These are phyloP conservation scores for Coregonus suidteri DNA, from an alignment of 2,797 vertebrate genomes.

Conservation along the genomic window DNA sequence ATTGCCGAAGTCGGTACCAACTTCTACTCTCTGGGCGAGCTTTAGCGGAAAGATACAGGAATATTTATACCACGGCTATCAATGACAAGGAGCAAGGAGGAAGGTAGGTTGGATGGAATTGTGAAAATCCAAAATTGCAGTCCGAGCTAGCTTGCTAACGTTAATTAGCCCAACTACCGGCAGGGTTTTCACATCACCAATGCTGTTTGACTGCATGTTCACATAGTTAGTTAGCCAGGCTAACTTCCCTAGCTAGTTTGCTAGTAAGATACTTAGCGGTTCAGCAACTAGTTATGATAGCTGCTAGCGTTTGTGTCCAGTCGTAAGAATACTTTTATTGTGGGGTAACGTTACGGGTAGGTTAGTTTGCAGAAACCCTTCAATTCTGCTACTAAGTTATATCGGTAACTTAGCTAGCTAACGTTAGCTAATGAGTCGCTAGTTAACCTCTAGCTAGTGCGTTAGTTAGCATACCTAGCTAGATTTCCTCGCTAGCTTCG, in stretches of 20 bases:
- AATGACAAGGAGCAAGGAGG: conserved; percentile 93
- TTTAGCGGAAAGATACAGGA: conserved; percentile 90
- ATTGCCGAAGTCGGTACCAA: conserved; percentile 93
- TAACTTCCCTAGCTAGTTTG: conserved; percentile 64
- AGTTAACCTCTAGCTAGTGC: background rate
- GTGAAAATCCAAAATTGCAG: background rate
- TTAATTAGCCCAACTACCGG: background rate
- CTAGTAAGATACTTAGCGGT: background rate
- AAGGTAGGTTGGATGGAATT: conserved; percentile 76
- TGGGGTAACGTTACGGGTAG: background rate
- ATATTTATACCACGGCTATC: conserved; percentile 93
- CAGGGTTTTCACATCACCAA: background rate
- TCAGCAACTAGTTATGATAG: background rate
- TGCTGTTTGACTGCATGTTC: conserved; percentile 2
- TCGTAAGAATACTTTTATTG: background rate
- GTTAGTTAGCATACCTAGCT: no score
- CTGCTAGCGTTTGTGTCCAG: no score
- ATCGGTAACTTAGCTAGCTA: background rate
- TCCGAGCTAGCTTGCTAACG: conserved; percentile 47
- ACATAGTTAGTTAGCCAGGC: background rate
- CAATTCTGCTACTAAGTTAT: background rate
- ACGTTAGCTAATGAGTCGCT: background rate
- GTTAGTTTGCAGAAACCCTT: background rate
- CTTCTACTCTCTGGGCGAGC: conserved; percentile 95
- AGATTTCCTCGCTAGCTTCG: background rate